Conservation (phyloP, 2,888 invertebrate species). For the Diarsia mendica region DNA sequence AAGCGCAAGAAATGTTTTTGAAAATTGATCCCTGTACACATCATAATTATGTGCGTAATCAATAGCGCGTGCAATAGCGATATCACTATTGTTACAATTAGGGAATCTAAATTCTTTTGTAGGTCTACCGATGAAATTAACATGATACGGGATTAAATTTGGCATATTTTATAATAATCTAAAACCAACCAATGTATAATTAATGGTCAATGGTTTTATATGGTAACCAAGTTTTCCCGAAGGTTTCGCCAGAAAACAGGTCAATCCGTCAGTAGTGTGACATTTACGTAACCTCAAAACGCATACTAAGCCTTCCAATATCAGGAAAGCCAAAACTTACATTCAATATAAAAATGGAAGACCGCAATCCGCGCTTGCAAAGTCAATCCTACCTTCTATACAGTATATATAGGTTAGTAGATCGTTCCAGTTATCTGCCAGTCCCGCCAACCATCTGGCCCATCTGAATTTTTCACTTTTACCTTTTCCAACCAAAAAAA, state of each 20-base stretch:
- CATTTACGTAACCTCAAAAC: background rate
- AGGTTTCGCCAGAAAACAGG: background rate
- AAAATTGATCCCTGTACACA: background rate
- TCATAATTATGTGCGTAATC: too few relatives aligned
- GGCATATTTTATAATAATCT: too few relatives aligned
- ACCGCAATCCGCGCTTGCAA: constrained; percentile 30
- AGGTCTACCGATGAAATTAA: background rate
- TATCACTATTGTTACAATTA: too few relatives aligned
- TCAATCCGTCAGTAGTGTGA: background rate
- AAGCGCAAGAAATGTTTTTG: background rate
- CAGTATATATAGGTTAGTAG: constrained; percentile 67
- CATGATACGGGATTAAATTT: too few relatives aligned
- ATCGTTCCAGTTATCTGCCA: constrained; percentile 60
- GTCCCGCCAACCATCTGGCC: constrained; percentile 73
- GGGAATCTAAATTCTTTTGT: background rate
- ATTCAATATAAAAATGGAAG: constrained; percentile 37
- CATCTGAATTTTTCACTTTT: constrained; percentile 72
- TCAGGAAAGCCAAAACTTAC: constrained; percentile 35
- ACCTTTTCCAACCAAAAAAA: constrained; percentile 64
- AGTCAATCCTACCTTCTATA: constrained; percentile 52
- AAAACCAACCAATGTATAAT: too few relatives aligned
- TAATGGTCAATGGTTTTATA: background rate
- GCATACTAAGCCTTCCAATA: constrained; percentile 20
- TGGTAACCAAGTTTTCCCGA: background rate
- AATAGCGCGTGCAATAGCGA: too few relatives aligned